These are phyloP conservation scores for Pelochelys cantorii DNA, from an alignment of 2,797 vertebrate species.

Conservation along the genomic window DNA sequence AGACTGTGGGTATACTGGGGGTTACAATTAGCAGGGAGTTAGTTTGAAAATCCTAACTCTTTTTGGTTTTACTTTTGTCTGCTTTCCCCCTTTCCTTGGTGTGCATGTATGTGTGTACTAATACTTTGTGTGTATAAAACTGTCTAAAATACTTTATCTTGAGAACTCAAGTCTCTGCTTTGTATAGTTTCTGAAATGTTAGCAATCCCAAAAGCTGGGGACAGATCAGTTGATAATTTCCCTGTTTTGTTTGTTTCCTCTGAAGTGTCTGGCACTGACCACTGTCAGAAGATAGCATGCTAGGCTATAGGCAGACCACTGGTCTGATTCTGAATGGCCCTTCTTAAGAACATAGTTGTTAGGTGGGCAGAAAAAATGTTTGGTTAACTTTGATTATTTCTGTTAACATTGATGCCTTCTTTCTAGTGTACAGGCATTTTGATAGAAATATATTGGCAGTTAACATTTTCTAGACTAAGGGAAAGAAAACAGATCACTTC, in stretches of 20 bases:
- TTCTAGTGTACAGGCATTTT: background rate
- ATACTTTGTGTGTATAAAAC: background rate
- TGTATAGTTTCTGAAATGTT: background rate
- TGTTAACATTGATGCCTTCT: background rate
- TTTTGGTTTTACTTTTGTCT: background rate
- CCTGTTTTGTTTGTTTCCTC: background rate
- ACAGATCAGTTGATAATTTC: background rate
- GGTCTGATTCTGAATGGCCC: background rate
- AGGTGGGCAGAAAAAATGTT: background rate
- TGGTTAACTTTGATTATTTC: background rate
- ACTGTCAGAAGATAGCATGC: background rate
- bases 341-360: background rate
- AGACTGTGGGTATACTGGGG: background rate
- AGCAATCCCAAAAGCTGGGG: background rate
- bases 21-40: background rate
- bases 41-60: background rate
- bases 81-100: rapidly evolving
- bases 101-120: background rate
- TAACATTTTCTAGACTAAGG: background rate
- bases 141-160: background rate
- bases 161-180: background rate
- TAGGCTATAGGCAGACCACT: background rate
- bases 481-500: background rate
- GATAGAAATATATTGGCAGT: background rate
- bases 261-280: background rate